Conservation (phyloP, 2,888 invertebrate genomes). For the Drosophila eohydei region DNA sequence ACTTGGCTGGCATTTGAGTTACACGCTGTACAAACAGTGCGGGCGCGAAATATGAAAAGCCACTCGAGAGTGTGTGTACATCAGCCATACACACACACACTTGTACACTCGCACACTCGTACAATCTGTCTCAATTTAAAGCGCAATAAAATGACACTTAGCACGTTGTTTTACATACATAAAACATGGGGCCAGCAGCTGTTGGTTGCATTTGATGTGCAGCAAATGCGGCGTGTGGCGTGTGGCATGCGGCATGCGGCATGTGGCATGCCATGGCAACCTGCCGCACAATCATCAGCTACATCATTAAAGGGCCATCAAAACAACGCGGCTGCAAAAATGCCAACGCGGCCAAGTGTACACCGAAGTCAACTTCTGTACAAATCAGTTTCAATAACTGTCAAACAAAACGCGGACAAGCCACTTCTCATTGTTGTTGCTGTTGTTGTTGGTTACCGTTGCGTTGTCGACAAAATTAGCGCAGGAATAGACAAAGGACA, state of each 20-base stretch:
- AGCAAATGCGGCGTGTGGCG: conserved; percentile 25
- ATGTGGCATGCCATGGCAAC: conserved; percentile 27
- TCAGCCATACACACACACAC: not conserved
- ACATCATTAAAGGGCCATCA: conserved; percentile 48
- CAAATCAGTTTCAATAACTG: conserved; percentile 71
- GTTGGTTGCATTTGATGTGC: conserved; percentile 20
- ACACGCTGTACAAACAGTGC: conserved; percentile 11
- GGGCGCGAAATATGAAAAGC: conserved; percentile 17
- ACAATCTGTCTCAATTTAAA: conserved; percentile 9
- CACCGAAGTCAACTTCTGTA: conserved; percentile 44
- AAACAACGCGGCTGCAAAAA: conserved; percentile 17
- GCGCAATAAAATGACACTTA: conserved; percentile 43
- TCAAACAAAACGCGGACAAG: conserved; percentile 60
- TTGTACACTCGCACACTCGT: not conserved
- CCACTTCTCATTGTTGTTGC: not conserved
- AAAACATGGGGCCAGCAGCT: conserved; percentile 38
- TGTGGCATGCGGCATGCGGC: not conserved
- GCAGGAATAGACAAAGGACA: conserved; percentile 31
- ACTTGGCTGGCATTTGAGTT: conserved; percentile 22
- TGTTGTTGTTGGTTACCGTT: conserved; percentile 36
- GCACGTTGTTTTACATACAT: conserved; percentile 45
- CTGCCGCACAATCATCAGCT: conserved; percentile 24
- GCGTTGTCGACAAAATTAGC: conserved; percentile 53
- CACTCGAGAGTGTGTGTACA: not conserved
- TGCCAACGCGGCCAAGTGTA: conserved; percentile 30